Base-by-base conservation (phyloP, 2,888 invertebrate species). In the Magallana nippona region DNA sequence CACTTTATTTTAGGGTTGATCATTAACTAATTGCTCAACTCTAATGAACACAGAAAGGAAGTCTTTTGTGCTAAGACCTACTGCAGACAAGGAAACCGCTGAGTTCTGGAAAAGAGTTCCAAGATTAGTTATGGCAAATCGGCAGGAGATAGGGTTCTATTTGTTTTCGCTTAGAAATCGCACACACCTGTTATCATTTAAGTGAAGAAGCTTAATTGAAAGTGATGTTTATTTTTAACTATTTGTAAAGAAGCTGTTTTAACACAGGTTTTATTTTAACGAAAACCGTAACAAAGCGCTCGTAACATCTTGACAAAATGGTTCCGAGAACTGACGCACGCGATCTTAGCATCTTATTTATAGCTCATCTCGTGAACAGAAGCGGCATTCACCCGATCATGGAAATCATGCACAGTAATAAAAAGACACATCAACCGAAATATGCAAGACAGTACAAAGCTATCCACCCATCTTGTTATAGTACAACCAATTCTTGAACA, bases 141-240 rank as follows among this genome's bases (percentile, higher is more conserved):
- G 27, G 71, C 71, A 32, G 32, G 71, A 32, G 32, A 71, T 27
- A 32, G 27, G 71, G 32, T 71, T 32, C 71, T 71, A 71, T 71
- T 71, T 71, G 71, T 71, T 71, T 32, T 22, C 32, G 15, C 15
- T 22, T 2, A 71, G 71, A 71, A 71, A 71, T 27, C 27, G 15
- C 32, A 27, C 71, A 27, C 71, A 71, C 71, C 71, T 71, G 71
- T 27, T 71, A 71, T 71, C 71, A 71, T 22, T 71, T 71, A 71
- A 71, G 71, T 71, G 32, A 71, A 27, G 71, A 71, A 22, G 22
- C 71, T 71, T 71, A 71, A 71, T 32, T 27, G 71, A 71, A 71
- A 71, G 71, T 71, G 71, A 71, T 22, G 71, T 71, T 71, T 71
- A 71, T 71, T 27, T 71, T 71, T 71, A 71, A 71, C 71, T 71